Percentiles rank a stretch among this genome's conserved stretches.
Evolutionary conservation across 2,888 invertebrate species (phyloP).

Genomic region (Hanleya hanleyi): DNA sequence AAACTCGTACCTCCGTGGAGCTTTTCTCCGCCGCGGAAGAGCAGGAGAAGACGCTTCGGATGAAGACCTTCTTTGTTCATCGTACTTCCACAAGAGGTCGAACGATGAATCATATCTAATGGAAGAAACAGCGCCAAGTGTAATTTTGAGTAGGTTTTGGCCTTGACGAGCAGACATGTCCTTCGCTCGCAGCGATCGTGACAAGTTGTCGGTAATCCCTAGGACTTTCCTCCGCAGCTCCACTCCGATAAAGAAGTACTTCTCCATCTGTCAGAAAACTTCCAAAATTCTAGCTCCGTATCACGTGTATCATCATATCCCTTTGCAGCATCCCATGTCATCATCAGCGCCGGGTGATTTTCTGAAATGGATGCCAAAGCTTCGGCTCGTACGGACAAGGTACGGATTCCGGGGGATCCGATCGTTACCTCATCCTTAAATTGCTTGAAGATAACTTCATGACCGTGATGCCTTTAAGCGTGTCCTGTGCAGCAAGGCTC

Average conservation of each 20-base stretch:
- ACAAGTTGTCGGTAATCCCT: background rate
- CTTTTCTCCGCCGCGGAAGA: no score
- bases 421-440: conserved; percentile 26
- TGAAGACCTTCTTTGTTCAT: no score
- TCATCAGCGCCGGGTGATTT: conserved; percentile 9
- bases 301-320: background rate
- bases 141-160: background rate
- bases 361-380: conserved; percentile 14
- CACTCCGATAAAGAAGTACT: no score
- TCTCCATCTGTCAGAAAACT: no score
- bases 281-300: background rate
- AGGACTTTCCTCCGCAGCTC: background rate
- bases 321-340: background rate
- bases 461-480: conserved; percentile 18
- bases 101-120: no score
- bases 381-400: conserved; percentile 23
- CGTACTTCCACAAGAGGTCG: no score
- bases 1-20: no score
- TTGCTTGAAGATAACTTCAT: conserved; percentile 24
- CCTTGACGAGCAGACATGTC: conserved; percentile 8
- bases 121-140: no score
- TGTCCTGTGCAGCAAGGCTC: conserved; percentile 29
- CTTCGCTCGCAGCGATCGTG: background rate
- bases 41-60: no score
- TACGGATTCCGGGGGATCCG: conserved; percentile 29